Evolutionary conservation across 2,888 invertebrate genomes (phyloP), one percentile per base, ranked within the genome.

Genomic region (Listrodromus nycthemerus): DNA sequence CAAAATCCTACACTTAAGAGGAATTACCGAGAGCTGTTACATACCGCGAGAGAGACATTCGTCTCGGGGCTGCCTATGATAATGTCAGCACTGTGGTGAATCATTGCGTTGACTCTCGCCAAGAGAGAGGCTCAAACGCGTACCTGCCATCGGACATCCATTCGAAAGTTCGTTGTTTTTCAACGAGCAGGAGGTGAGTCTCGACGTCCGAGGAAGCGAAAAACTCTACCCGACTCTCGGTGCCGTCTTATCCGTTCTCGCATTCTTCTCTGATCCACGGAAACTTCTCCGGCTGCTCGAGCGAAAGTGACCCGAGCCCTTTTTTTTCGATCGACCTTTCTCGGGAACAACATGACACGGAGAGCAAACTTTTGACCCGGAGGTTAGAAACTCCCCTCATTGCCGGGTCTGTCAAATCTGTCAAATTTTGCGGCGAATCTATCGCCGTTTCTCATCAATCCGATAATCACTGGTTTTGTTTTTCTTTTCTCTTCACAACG

Each of bases 41-140:
- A 78, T 76, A 80, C 78, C 71, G 76, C 16, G 74, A 71, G 55
- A 45, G 77, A 80, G 80, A 85, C 85, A 85, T 80, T 82, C 75
- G 84, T 82, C 84, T 85, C 82, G 70, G 80, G 52, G 66, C 76
- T 75, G 82, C 76, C 63, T 69, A 80, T 82, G 87, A 90, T 89
- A 90, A 91, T 90, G 91, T 91, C 90, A 90, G 89, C 87, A 85
- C 81, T 79, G 75, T 89, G 90, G 88, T 91, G 90, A 91, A 88
- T 91, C 90, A 91, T 86, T 88, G 84, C 66, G 63, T 63, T 61
- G 33, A 48, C 61, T 61, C 61, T 63, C 69, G 50, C 80, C 37
- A 58, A 80, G 61, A 61, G 65, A 80, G 61, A 61, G 61, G 8
- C 27, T 61, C 63, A 21, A 76, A 58, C 48, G 75, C 75, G 70